Evolutionary conservation across 2,888 invertebrate species (phyloP).

Genomic region (Ganaspis brasiliensis): DNA sequence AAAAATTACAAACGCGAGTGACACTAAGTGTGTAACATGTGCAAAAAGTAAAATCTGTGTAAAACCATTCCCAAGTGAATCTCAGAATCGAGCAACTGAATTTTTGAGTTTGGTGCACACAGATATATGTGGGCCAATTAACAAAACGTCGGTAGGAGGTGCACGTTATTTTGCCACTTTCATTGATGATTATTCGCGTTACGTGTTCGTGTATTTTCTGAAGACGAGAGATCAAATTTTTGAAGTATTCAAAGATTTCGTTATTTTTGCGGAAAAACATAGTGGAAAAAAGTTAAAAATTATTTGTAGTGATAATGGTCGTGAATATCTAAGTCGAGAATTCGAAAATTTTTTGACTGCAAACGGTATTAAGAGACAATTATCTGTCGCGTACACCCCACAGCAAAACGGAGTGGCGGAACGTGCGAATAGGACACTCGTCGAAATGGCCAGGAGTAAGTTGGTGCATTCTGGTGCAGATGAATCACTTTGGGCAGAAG

Average conservation of each 20-base stretch:
- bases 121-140: constrained; percentile 3
- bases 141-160: neutral
- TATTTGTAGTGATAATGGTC: constrained; percentile 9
- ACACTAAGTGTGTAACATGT: neutral
- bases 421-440: constrained; percentile 1
- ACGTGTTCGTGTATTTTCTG: neutral
- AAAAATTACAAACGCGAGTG: neutral
- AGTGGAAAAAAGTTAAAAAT: neutral
- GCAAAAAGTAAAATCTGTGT: constrained; percentile 23
- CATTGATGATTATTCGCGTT: constrained; percentile 11
- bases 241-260: neutral
- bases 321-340: constrained; percentile 6
- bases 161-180: constrained; percentile 5
- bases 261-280: constrained; percentile 2
- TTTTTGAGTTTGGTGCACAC: constrained; percentile 9
- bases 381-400: constrained; percentile 7
- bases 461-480: constrained; percentile 6
- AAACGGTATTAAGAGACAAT: neutral
- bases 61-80: constrained; percentile 3
- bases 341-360: neutral
- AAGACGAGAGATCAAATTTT: constrained; percentile 18
- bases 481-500: constrained; percentile 17
- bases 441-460: constrained; percentile 13
- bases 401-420: too few species aligned
- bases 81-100: constrained; percentile 16